These are phyloP conservation scores for Paralichthys olivaceus DNA, from an alignment of 2,113 vertebrate genomes.

Conservation along the genomic window DNA sequence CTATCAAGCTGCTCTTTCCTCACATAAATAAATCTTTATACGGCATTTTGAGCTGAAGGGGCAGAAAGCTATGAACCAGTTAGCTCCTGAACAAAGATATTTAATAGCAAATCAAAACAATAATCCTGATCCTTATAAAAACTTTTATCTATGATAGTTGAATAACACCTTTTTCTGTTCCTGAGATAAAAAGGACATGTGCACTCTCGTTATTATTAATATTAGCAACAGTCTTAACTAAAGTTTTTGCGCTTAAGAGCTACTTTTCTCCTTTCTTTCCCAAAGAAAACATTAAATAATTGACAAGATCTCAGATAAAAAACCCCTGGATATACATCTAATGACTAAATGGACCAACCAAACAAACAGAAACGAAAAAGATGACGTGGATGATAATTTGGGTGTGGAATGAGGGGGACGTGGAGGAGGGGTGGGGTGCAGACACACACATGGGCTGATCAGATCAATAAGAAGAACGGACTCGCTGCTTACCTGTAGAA, in stretches of 20 bases:
- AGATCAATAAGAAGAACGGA: slow-evolving; percentile 35
- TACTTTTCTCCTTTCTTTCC: slow-evolving; percentile 40
- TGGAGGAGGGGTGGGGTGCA: slow-evolving; percentile 58
- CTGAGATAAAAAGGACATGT: slow-evolving; percentile 54
- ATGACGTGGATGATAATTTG: slow-evolving; percentile 51
- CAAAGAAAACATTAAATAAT: slow-evolving; percentile 39
- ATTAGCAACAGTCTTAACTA: slow-evolving; percentile 29
- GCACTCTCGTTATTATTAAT: slow-evolving; percentile 63
- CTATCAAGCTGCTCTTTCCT: slow-evolving; percentile 47
- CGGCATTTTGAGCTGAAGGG: slow-evolving; percentile 34
- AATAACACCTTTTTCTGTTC: slow-evolving; percentile 31
- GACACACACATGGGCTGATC: slow-evolving; percentile 57
- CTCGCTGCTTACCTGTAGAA: slow-evolving; percentile 94
- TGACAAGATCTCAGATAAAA: slow-evolving; percentile 31
- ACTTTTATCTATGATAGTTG: slow-evolving; percentile 31
- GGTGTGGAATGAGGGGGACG: slow-evolving; percentile 43
- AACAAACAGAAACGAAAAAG: slow-evolving; percentile 71
- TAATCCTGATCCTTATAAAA: slow-evolving; percentile 24
- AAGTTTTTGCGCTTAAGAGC: slow-evolving; percentile 18
- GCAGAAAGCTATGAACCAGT: slow-evolving; percentile 61
- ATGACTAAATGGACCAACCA: slow-evolving; percentile 67
- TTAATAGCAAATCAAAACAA: slow-evolving; percentile 55
- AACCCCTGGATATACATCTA: slow-evolving; percentile 69
- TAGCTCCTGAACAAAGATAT: slow-evolving; percentile 54
- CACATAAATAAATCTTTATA: slow-evolving; percentile 37